Base-by-base conservation (phyloP, 2,888 invertebrate species). In the Heliconius erato region DNA sequence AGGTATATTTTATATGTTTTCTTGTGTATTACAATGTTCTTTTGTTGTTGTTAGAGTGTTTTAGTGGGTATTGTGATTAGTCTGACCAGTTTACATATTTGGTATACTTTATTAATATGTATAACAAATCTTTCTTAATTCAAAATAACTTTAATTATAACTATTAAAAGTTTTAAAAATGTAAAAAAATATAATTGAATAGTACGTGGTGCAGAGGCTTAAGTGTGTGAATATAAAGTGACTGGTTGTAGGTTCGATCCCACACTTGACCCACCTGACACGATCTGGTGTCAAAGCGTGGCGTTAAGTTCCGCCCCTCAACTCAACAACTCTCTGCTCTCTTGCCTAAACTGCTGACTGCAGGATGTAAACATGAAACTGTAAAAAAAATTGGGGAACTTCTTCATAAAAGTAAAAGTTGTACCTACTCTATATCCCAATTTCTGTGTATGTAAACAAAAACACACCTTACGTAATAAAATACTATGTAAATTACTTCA, bases 11-110 rank as follows among this genome's bases (percentile, higher is more conserved):
- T 78, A 63, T 28, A 49, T 79, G 40, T 59, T n/a, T 40, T 49
- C 35, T 63, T 76, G 3, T 63, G 26, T 63, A 14, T n/a, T 35
- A 40, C 16, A 40, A 59, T 35, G n/a, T 59, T 76, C 1, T 63
- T 76, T 59, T 71, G 49, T 79, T 89, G 87, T 88, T 88, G 91
- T 67, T 67, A 26, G 28, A 26, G 5, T 5, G 14, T 26, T 26
- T 26, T 65, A 65, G 4, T 65, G 5, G 4, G 1, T n/a, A n/a
- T n/a, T 9, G 32, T 32, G 32, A 11, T 65, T 65, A 12, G 12
- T n/a, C 65, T 1, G 28, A 65, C 0, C 14, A 26, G 14, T 14
- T 65, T 65, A 14, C 3, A 65, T 14, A 14, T 65, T 59, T 59
- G 3, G 23, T 59, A 23, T 59, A 59, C 23, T 59, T 19, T 59